Evolutionary conservation across 2,113 vertebrate species (phyloP).

Genomic region (Prolemur simus): DNA sequence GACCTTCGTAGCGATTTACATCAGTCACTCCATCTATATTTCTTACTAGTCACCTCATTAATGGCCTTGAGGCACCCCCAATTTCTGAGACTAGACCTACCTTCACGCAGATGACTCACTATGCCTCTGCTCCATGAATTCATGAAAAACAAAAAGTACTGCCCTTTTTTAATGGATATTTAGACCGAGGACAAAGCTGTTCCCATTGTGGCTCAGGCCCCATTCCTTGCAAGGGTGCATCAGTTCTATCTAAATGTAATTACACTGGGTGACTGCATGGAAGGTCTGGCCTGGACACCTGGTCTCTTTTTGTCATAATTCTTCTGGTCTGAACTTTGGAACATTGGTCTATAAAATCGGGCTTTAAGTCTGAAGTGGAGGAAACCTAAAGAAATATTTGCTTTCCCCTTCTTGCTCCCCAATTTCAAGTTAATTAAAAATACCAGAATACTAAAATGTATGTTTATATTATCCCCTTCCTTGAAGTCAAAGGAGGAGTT

Average conservation of each 20-base stretch:
- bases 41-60: not conserved
- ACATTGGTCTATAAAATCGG: not conserved
- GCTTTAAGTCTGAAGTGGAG: not conserved
- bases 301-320: not conserved
- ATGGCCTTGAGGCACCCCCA: not conserved
- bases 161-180: not conserved
- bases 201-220: not conserved
- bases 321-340: constrained; percentile 14
- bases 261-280: not conserved
- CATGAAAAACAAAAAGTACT: not conserved
- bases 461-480: not conserved
- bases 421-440: constrained; percentile 35
- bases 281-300: not conserved
- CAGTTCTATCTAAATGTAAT: not conserved
- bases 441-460: not conserved
- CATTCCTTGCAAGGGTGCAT: not conserved
- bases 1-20: constrained; percentile 35
- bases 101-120: not conserved
- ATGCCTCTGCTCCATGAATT: not conserved
- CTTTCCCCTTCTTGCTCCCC: not conserved
- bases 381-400: not conserved
- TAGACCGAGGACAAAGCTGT: not conserved
- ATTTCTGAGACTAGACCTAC: not conserved
- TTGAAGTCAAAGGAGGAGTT: not conserved
- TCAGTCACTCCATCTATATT: constrained; percentile 7